A percentile compares a stretch with the other conserved stretches of the same genome.
phyloP scores from a whole-genome alignment of 1,140 invertebrate species.

The Lepeophtheirus salmonis region DNA sequence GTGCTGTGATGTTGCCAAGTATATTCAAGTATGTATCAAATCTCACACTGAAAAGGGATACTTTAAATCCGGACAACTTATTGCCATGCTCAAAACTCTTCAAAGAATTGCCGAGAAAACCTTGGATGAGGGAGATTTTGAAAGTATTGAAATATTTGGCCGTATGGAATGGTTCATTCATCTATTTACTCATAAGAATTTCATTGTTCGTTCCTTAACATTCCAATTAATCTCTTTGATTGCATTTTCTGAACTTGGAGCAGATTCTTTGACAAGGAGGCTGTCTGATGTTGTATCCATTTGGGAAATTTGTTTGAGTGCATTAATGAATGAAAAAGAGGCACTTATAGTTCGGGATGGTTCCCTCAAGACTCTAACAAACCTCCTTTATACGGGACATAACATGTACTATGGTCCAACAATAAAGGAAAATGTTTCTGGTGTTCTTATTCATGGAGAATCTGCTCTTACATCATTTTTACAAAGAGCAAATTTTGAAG shows the following conservation, averaged over 20 bases:
- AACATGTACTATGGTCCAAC: neutral
- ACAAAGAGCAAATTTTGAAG: neutral
- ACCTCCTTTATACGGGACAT: neutral
- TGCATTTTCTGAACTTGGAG: neutral
- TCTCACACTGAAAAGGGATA: neutral
- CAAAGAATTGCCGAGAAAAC: neutral
- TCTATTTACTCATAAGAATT: neutral
- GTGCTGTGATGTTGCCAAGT: neutral
- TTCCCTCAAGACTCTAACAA: neutral
- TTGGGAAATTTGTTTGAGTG: neutral
- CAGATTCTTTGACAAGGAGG: neutral
- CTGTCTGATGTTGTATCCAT: neutral
- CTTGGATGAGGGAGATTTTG: neutral
- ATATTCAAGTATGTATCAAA: neutral
- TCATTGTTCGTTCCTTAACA: neutral
- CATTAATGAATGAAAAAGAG: neutral
- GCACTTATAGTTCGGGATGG: neutral
- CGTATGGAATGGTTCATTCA: neutral
- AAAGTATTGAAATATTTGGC: neutral
- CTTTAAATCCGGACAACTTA: neutral
- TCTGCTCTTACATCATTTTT: neutral
- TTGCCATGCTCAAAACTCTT: neutral
- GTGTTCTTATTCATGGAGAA: neutral
- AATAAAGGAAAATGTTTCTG: neutral
- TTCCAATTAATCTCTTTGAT: neutral